Conservation (phyloP, 2,113 vertebrate genomes). For the Callorhinus ursinus region DNA sequence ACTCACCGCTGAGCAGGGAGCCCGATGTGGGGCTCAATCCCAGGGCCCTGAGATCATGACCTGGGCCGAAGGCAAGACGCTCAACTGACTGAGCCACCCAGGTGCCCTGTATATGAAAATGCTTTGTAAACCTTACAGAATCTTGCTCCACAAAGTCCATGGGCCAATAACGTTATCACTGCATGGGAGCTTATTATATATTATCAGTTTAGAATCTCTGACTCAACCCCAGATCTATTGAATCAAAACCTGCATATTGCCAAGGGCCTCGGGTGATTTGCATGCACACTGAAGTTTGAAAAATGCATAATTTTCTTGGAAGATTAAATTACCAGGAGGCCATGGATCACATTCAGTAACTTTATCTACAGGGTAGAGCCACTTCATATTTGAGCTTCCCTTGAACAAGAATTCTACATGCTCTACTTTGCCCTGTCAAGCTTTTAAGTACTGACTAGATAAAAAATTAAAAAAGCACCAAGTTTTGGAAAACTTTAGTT, state of each 20-base stretch:
- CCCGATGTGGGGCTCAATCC: no score
- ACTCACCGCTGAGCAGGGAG: no score
- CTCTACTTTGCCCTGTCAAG: background rate
- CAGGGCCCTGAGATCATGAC: no score
- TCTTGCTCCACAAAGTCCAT: background rate
- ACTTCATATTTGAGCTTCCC: background rate
- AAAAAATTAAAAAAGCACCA: background rate
- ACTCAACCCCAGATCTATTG: background rate
- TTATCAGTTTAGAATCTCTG: background rate
- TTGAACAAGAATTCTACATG: background rate
- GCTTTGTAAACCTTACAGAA: background rate
- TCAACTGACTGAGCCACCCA: no score
- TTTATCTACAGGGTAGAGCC: background rate
- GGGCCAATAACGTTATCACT: background rate
- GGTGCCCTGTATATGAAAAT: background rate
- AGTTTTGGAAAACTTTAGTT: background rate
- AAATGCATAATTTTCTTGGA: conserved; percentile 3
- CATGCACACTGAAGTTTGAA: background rate
- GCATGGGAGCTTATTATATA: background rate
- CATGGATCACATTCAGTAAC: conserved; percentile 31
- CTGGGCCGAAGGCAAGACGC: no score
- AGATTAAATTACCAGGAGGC: background rate
- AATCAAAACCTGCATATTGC: conserved; percentile 12
- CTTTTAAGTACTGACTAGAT: conserved; percentile 17
- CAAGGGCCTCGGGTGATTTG: background rate